phyloP scores from a whole-genome alignment of 1,140 invertebrate species.

The Mylabris phalerata region DNA sequence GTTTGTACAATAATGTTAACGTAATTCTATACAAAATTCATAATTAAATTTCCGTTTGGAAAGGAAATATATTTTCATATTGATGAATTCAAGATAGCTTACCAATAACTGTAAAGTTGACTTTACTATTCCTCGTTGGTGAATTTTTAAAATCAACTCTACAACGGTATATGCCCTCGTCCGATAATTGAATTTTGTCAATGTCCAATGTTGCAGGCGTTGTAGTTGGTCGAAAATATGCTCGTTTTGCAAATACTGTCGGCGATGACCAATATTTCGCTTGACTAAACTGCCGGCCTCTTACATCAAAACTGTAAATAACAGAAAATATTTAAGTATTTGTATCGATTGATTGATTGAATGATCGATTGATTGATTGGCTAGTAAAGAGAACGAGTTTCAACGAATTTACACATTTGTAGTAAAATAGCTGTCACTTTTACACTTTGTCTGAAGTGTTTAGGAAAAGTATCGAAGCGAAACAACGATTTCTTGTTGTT shows the following conservation, averaged over 20 bases:
- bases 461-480: slow-evolving; percentile 10
- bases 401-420: slow-evolving; percentile 14
- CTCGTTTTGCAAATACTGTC: slow-evolving; percentile 67
- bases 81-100: slow-evolving; percentile 43
- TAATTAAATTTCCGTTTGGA: too few relatives aligned
- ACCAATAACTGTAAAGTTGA: slow-evolving; percentile 84
- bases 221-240: slow-evolving; percentile 63
- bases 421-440: slow-evolving; percentile 16
- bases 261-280: slow-evolving; percentile 74
- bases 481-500: slow-evolving; percentile 17
- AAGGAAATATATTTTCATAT: not conserved
- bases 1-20: too few relatives aligned
- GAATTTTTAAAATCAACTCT: slow-evolving; percentile 83
- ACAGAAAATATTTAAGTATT: slow-evolving; percentile 22
- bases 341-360: not conserved
- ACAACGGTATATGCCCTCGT: slow-evolving; percentile 79
- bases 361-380: not conserved
- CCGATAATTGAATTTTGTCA: slow-evolving; percentile 61
- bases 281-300: slow-evolving; percentile 61
- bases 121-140: slow-evolving; percentile 74
- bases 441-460: slow-evolving; percentile 3
- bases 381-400: slow-evolving; percentile 6
- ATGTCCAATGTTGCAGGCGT: slow-evolving; percentile 65
- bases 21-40: too few relatives aligned
- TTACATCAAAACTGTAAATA: slow-evolving; percentile 70